Base-by-base conservation (phyloP, 2,888 invertebrate genomes). In the Clepsis dumicolana region DNA sequence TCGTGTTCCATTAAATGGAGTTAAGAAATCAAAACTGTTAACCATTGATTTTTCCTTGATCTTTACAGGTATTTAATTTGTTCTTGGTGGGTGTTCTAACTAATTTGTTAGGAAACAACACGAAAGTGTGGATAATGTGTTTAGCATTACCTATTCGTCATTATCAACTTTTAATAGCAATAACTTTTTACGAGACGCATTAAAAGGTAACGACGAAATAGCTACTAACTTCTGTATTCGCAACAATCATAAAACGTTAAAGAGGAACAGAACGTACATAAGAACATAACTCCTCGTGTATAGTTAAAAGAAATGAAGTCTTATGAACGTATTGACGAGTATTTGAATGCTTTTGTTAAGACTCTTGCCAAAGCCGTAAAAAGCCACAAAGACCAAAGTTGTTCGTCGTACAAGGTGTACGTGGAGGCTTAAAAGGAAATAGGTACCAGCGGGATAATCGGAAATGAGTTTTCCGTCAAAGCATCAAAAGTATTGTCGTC, bases 401-500 rank as follows among this genome's bases (percentile, higher is more conserved):
- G 27, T 52, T 21, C 10, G 21, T 21, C 21, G 21, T 21, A 52
- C 35, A 38, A 27, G 48, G 18, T 57, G 32, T 18, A 57, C 21
- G 18, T 59, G 48, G n/a, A 50, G 25, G n/a, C 21, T 48, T 50
- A 38, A 32, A 54, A 65, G 41, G 41, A 65, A 60, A 21, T 38
- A 29, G n/a, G n/a, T 65, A 41, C 59, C 52, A 41, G 48, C 48
- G 48, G 25, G 38, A 52, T 65, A 35, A 35, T 50, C 38, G 54
- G 35, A 64, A 69, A 64, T 69, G 64, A 64, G 44, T 69, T 69
- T 59, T 53, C 64, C 59, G 53, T 53, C 41, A 56, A 60, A 59
- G 56, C 53, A 29, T 50, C 61, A 52, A 60, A 35, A 50, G 29
- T 52, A 38, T 61, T 56, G 27, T 18, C 48, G 65, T 38, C 44